phyloP scores from a whole-genome alignment of 1,140 invertebrate species.

The Drosophila lacteicornis region DNA sequence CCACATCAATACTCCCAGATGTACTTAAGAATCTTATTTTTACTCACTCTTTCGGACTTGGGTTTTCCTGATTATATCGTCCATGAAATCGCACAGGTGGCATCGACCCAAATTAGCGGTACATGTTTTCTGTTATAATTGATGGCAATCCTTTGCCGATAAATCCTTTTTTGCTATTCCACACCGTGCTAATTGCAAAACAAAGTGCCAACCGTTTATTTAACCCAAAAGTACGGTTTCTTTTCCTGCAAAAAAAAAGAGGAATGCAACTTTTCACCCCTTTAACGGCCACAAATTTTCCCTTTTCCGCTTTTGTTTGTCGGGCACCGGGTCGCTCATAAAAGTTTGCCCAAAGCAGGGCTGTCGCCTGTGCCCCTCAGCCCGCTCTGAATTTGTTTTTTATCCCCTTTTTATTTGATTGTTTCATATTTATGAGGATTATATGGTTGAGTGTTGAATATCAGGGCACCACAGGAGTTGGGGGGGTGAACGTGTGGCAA shows the following conservation, averaged over 20 bases:
- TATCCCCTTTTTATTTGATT: slow-evolving; percentile 77
- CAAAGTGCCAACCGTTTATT: slow-evolving; percentile 67
- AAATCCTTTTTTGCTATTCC: slow-evolving; percentile 28
- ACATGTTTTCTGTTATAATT: slow-evolving; percentile 49
- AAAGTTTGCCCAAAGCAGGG: slow-evolving; percentile 47
- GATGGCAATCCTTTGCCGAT: slow-evolving; percentile 27
- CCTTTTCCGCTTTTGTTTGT: slow-evolving; percentile 49
- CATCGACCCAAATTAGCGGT: slow-evolving; percentile 15
- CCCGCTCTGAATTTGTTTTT: slow-evolving; percentile 31
- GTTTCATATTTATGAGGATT: slow-evolving; percentile 82
- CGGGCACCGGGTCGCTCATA: slow-evolving; percentile 32
- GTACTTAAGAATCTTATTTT: background rate
- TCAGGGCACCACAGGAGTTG: slow-evolving; percentile 28
- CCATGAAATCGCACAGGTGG: background rate
- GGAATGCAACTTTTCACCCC: slow-evolving; percentile 59
- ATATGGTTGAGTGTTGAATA: slow-evolving; percentile 64
- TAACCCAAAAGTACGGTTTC: slow-evolving; percentile 46
- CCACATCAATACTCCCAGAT: background rate
- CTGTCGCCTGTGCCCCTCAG: slow-evolving; percentile 24
- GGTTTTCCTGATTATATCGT: background rate
- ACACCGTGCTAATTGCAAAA: slow-evolving; percentile 57
- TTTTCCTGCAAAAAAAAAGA: slow-evolving; percentile 37
- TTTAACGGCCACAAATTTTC: slow-evolving; percentile 54
- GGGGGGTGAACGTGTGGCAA: slow-evolving; percentile 57
- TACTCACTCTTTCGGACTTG: background rate